Percentiles rank a stretch among this genome's conserved stretches.
Evolutionary conservation across 2,888 invertebrate genomes (phyloP).

Genomic region (Resseliella maxima): DNA sequence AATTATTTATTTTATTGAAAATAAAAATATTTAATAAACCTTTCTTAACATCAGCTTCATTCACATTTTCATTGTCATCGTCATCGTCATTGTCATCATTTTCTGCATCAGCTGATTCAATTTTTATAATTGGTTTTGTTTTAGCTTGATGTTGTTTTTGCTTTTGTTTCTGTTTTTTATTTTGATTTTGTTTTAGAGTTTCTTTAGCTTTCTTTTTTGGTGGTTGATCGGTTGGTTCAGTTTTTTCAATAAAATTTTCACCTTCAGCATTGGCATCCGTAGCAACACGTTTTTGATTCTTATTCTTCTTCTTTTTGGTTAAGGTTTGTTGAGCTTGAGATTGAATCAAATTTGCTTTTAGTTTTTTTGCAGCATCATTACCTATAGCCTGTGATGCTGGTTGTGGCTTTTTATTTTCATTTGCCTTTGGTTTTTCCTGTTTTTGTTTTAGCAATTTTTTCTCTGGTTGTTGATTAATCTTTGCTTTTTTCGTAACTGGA

Average conservation of each 20-base stretch:
- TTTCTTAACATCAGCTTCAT: not conserved
- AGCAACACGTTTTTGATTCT: not conserved
- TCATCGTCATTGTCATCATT: not conserved
- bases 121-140: not conserved
- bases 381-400: not conserved
- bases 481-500: not conserved
- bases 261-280: not conserved
- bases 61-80: not conserved
- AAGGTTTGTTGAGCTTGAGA: not conserved
- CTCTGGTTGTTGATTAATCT: not conserved
- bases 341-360: not conserved
- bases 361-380: not conserved
- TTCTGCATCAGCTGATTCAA: too few relatives aligned
- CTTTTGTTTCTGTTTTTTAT: not conserved
- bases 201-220: not conserved
- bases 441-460: not conserved
- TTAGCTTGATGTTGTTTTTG: not conserved
- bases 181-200: not conserved
- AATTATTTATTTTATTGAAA: not conserved
- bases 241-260: not conserved
- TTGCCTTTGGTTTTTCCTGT: not conserved
- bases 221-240: not conserved
- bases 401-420: constrained; percentile 8
- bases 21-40: not conserved
- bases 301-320: not conserved